Base-by-base conservation (phyloP, 2,797 vertebrate genomes). In the Alectoris magna region DNA sequence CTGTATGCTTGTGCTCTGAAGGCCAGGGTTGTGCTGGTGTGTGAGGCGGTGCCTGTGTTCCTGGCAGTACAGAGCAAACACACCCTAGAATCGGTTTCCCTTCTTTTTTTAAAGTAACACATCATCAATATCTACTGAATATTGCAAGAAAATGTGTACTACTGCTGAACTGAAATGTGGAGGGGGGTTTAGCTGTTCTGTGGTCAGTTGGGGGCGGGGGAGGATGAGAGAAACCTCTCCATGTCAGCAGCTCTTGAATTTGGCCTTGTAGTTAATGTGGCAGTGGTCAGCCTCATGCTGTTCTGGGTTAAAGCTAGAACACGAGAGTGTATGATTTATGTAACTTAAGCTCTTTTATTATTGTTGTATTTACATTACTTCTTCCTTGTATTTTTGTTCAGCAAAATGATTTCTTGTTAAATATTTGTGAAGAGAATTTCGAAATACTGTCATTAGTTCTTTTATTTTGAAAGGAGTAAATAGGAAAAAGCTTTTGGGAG, bases 391-490 rank as follows among this genome's bases (percentile, higher is more conserved):
- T 77, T 78, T 78, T 64, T 73, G 63, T 26, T 60, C 44, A 46
- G 84, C 83, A 68, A 63, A 87, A 29, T 19, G 31, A 69, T 63
- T 86, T 71, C 69, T 60, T 27, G 24, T 80, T 83, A 71, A 94
- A 87, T 55, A 80, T 80, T 84, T 87, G 63, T 44, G 23, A 51
- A 60, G 55, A 69, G 78, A 51, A 48, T 80, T 66, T 89, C 1
- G 2, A 78, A 96, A 77, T 60, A 55, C 67, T 90, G 59, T 41
- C 73, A 55, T 93, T 79, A 82, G 80, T 77, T 46, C 90, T 81
- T 76, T 72, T 85, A 69, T 93, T 90, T 87, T 90, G 68, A 90
- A 92, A 94, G 95, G 92, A 97, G 87, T 53, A 95, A 93, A 87
- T 71, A 82, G 81, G 72, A 88, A 88, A 87, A 88, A 14, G 70